Percentiles rank a stretch among this genome's conserved stretches.
Evolutionary conservation across 2,888 invertebrate species (phyloP).

Genomic region (Meteorus colon): DNA sequence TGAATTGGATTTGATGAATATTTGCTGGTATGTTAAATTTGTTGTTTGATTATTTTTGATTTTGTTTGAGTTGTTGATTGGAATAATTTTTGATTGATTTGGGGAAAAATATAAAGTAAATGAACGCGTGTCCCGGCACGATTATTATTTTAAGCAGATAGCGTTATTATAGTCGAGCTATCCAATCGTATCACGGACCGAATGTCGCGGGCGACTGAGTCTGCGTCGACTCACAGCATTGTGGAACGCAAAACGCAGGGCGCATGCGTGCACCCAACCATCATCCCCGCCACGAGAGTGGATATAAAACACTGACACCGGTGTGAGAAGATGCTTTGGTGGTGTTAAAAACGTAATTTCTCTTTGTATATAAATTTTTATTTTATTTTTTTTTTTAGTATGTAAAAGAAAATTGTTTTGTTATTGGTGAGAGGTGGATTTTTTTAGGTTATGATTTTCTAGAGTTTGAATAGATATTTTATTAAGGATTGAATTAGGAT

Average conservation of each 20-base stretch:
- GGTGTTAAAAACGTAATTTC: not conserved
- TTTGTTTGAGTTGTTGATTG: not conserved
- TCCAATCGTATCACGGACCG: conserved; percentile 70
- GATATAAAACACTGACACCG: not conserved
- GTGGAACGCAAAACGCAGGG: conserved; percentile 65
- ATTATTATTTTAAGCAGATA: conserved; percentile 52
- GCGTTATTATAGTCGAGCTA: conserved; percentile 48
- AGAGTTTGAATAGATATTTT: too few relatives aligned
- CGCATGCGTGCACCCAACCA: conserved; percentile 67
- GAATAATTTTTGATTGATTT: conserved; percentile 17
- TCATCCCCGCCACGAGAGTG: conserved; percentile 53
- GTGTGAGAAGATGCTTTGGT: not conserved
- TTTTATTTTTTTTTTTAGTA: conserved; percentile 18
- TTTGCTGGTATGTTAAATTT: too few relatives aligned
- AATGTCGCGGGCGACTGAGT: conserved; percentile 73
- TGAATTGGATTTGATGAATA: too few relatives aligned
- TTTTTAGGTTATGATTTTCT: too few relatives aligned
- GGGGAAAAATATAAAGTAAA: conserved; percentile 32
- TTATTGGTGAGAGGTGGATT: too few relatives aligned
- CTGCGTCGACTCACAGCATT: conserved; percentile 62
- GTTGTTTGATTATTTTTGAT: not conserved
- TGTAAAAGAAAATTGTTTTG: not conserved
- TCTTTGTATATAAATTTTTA: not conserved
- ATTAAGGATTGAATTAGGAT: too few relatives aligned
- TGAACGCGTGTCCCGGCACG: conserved; percentile 55